These are phyloP conservation scores for Papilio aristodemus DNA, from an alignment of 1,140 invertebrate species.

Conservation along the genomic window DNA sequence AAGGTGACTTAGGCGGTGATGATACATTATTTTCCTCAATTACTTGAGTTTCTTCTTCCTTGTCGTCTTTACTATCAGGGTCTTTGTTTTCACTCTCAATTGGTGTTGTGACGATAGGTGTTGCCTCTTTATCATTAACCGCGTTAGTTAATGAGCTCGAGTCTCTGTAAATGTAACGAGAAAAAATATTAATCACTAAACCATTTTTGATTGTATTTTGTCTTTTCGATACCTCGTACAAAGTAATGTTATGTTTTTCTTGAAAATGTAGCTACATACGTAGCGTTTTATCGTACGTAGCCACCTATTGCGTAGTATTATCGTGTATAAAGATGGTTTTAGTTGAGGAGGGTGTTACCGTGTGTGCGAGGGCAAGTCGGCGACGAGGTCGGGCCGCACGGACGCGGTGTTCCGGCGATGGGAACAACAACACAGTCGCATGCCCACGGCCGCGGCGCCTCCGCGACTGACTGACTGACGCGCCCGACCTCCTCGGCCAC, in stretches of 20 bases:
- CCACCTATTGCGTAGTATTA: constrained; percentile 29
- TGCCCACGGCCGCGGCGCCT: constrained; percentile 68
- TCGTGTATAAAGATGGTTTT: constrained; percentile 12
- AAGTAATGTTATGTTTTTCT: constrained; percentile 24
- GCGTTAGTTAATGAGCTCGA: constrained; percentile 54
- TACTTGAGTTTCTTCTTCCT: constrained; percentile 37
- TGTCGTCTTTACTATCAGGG: constrained; percentile 37
- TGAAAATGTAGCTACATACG: neutral
- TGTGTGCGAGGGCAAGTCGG: constrained; percentile 64
- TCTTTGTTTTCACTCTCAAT: constrained; percentile 8
- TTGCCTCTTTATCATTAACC: constrained; percentile 33
- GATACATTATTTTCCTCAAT: constrained; percentile 37
- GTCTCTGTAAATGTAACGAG: constrained; percentile 59
- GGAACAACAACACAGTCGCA: constrained; percentile 69
- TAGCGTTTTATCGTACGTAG: too few species aligned
- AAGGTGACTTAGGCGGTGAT: constrained; percentile 57
- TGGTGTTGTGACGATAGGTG: constrained; percentile 30
- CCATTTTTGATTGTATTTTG: neutral
- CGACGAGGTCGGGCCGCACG: constrained; percentile 67
- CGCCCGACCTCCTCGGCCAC: constrained; percentile 40
- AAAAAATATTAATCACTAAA: neutral
- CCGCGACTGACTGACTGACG: constrained; percentile 64
- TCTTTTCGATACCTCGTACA: constrained; percentile 33
- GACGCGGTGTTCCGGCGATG: constrained; percentile 41
- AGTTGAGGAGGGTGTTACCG: constrained; percentile 52